These are phyloP conservation scores for Scalopus aquaticus DNA, from an alignment of 2,113 vertebrate species.

Conservation along the genomic window DNA sequence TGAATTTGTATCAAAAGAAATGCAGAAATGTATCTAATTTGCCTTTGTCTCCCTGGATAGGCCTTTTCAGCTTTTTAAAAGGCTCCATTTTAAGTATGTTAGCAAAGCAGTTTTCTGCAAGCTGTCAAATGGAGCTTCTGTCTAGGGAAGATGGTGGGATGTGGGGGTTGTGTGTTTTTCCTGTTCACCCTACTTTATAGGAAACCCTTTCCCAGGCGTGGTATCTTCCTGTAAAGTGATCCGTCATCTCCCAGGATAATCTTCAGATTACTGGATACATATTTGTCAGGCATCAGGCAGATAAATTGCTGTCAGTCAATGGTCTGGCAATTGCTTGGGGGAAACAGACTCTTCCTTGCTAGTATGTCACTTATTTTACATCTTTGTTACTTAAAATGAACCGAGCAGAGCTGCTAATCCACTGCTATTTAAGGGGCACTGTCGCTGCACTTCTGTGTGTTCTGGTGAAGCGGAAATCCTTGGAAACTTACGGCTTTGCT, in stretches of 20 bases:
- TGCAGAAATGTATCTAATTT: slow-evolving; percentile 64
- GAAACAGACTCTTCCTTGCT: not conserved
- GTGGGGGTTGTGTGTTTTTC: not conserved
- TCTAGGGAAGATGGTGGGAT: not conserved
- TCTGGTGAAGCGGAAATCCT: not conserved
- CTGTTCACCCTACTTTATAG: slow-evolving; percentile 53
- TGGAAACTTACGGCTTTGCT: not conserved
- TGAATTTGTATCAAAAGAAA: slow-evolving; percentile 76
- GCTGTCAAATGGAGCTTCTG: slow-evolving; percentile 28
- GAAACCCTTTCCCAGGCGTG: slow-evolving; percentile 66
- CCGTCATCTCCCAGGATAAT: slow-evolving; percentile 59
- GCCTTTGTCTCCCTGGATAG: slow-evolving; percentile 47
- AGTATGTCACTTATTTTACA: not conserved
- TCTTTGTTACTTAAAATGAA: not conserved
- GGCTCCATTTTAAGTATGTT: slow-evolving; percentile 37
- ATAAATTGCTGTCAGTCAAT: slow-evolving; percentile 18
- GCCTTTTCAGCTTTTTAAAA: slow-evolving; percentile 60
- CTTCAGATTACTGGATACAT: slow-evolving; percentile 43
- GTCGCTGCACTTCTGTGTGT: not conserved
- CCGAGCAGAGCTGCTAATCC: not conserved
- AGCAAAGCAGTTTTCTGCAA: slow-evolving; percentile 55
- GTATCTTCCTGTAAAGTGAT: slow-evolving; percentile 68
- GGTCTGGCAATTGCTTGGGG: not conserved
- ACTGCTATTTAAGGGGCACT: not conserved
- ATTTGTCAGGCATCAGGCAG: slow-evolving; percentile 26